Conservation (phyloP, 2,113 vertebrate species). For the Syngnathus typhle region DNA sequence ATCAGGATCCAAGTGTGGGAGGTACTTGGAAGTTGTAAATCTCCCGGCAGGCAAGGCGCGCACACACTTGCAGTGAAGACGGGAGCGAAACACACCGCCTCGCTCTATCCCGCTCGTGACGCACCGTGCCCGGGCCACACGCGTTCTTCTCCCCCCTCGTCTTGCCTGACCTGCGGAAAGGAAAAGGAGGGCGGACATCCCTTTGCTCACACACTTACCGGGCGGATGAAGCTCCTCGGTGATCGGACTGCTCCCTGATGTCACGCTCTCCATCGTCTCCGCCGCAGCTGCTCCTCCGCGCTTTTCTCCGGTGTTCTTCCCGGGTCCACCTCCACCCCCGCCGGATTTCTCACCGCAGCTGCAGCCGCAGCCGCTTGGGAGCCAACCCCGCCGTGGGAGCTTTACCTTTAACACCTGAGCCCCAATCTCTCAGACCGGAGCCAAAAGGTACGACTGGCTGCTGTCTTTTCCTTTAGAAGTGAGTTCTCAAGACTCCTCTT, state of each 20-base stretch:
- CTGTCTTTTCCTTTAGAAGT: neutral
- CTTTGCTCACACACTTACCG: neutral
- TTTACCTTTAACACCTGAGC: neutral
- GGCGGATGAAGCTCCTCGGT: neutral
- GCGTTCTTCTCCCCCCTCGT: neutral
- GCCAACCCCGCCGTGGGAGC: neutral
- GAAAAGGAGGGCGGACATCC: neutral
- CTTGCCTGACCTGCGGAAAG: neutral
- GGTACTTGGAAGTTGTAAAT: constrained; percentile 13
- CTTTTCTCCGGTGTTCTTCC: neutral
- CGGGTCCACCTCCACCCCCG: neutral
- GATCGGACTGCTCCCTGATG: neutral
- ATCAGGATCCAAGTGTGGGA: constrained; percentile 5
- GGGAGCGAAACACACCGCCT: neutral
- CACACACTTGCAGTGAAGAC: neutral
- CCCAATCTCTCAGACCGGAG: neutral
- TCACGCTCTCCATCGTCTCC: neutral
- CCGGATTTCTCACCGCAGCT: neutral
- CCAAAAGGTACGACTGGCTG: neutral
- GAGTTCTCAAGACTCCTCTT: neutral
- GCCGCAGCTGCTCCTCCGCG: neutral
- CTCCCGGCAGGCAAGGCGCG: neutral
- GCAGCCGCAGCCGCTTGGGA: neutral
- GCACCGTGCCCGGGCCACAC: neutral
- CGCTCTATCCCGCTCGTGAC: neutral